Evolutionary conservation across 1,140 invertebrate species (phyloP), one percentile per base, ranked within the genome.

Genomic region (Aphelinus certus): DNA sequence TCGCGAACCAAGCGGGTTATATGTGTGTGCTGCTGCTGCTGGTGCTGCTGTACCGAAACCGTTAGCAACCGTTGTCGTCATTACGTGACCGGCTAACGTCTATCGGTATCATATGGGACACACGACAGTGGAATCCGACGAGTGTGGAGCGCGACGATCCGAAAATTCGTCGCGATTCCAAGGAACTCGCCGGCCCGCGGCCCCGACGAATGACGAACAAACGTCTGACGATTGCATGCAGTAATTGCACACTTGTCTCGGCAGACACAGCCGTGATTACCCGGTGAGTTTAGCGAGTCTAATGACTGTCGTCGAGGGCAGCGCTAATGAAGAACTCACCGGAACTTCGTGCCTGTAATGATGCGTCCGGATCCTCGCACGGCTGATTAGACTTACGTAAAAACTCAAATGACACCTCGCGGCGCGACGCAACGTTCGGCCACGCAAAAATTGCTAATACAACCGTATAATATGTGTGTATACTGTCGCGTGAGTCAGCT

Each of bases 61-160:
- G 71, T 71, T 76, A 71, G 58, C 46, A 76, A 65, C 74, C 61
- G 74, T 71, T 76, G 62, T 26, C 26, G 26, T 47, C 55, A 71
- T 71, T 76, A 71, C 74, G 74, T 71, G 67, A 76, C 69, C 61
- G 55, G 67, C 3, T 43, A 45, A 51, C 26, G 67, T 60, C 48
- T 51, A 71, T 71, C 66, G 61, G 67, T 65, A 65, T 73, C 26
- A 26, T 26, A 65, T 73, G 62, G 71, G 43, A 55, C 9, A 48
- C 60, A 63, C 46, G 71, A 73, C 63, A 42, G 26, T 26, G 26
- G 26, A 26, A 26, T 26, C 26, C 26, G 26, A 26, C 26, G 26
- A 26, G 26, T 26, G 26, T 26, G 26, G 26, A 26, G 26, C 0
- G 26, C 26, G 26, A 26, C 26, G 26, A 26, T 26, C 26, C 26